Base-by-base conservation (phyloP, 1,140 invertebrate species). In the Heliconius hermathena region DNA sequence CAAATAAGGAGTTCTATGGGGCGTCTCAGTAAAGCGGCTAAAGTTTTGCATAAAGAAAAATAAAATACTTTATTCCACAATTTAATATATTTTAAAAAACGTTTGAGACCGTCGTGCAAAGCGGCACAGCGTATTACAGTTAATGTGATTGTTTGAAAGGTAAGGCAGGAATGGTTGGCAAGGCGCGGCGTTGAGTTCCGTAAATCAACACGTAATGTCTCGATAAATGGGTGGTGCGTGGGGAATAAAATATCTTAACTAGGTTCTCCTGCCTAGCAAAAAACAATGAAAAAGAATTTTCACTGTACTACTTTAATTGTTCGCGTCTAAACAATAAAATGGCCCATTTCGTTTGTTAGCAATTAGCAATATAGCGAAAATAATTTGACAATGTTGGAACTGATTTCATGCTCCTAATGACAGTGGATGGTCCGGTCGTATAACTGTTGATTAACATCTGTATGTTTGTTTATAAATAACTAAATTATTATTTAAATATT, bases 1-100 rank as follows among this genome's bases (percentile, higher is more conserved):
- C 89, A 89, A 91, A 90, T 90, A 91, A 90, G 90, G 89, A 90
- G 85, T 16, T 66, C 60, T 29, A 66, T 66, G 22, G 26, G 26
- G 3, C 26, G 26, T 29, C 3, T 66, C 26, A 66, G 22, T 5
- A 4, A 66, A 11, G 26, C 26, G 13, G 22, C 13, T 29, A 29
- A 13, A n/a, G 2, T 66, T 66, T 66, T 60, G 8, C 20, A n/a
- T 60, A n/a, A 11, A 22, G n/a, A 22, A 60, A 13, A 60, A 54
- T 54, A n/a, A 8, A 20, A n/a, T 54, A 54, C 20, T 54, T 54
- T n/a, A 8, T 54, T 54, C 52, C 4, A 46, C 11, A 46, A 46
- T 46, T 46, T 46, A 46, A 46, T 46, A 46, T 46, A 46, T 46
- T 46, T 36, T 16, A 16, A 46, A 46, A 46, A 46, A 3, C 3